Conservation (phyloP, 2,797 vertebrate species). For the Pantherophis alleghaniensis region DNA sequence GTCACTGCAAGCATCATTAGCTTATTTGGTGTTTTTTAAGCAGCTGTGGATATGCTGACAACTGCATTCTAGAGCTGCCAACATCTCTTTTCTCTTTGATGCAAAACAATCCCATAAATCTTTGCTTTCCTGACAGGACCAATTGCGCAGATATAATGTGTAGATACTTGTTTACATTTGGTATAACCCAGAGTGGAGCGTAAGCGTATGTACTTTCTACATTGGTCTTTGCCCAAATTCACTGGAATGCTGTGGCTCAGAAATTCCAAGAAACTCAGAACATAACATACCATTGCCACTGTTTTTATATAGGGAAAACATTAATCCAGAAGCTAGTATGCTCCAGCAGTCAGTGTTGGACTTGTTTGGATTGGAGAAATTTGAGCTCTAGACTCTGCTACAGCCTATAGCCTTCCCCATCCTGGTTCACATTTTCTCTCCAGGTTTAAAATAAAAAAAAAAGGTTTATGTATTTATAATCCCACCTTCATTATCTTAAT, state of each 20-base stretch:
- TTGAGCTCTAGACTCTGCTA: background rate
- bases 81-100: constrained; percentile 42
- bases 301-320: background rate
- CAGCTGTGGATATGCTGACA: background rate
- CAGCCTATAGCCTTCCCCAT: background rate
- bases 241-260: background rate
- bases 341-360: background rate
- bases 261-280: constrained; percentile 10
- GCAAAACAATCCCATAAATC: constrained; percentile 15
- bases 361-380: background rate
- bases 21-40: background rate
- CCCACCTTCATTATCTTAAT: background rate
- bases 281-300: background rate
- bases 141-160: constrained; percentile 34
- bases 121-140: constrained; percentile 30
- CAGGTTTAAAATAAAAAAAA: background rate
- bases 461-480: background rate
- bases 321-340: background rate
- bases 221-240: background rate
- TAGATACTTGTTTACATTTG: constrained; percentile 15
- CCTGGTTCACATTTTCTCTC: background rate
- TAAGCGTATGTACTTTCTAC: background rate
- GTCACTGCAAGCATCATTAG: background rate
- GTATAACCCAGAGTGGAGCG: background rate
- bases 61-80: background rate